Evolutionary conservation across 1,140 invertebrate species (phyloP).

Genomic region (Helicoverpa zea): DNA sequence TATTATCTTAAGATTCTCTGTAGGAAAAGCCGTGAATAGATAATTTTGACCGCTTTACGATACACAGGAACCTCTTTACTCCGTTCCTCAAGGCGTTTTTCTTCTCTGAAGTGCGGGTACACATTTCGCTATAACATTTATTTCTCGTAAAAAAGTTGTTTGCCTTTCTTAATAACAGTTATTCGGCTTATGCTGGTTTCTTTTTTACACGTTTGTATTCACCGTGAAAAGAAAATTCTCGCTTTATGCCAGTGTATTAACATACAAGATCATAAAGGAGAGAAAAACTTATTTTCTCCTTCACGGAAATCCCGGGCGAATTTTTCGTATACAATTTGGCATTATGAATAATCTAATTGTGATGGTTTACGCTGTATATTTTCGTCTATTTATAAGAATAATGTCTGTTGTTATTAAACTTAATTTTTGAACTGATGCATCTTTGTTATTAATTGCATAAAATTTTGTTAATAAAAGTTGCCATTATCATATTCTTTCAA

Average conservation of each 20-base stretch:
- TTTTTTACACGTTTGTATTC: slow-evolving; percentile 44
- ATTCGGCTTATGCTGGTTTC: slow-evolving; percentile 42
- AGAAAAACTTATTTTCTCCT: slow-evolving; percentile 19
- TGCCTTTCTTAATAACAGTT: slow-evolving; percentile 48
- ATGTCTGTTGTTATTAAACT: too few relatives aligned
- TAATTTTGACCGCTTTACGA: slow-evolving; percentile 44
- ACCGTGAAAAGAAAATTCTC: slow-evolving; percentile 34
- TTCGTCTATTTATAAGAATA: neutral
- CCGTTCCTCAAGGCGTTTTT: slow-evolving; percentile 37
- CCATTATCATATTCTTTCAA: too few relatives aligned
- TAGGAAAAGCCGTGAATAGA: slow-evolving; percentile 27
- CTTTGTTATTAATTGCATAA: too few relatives aligned
- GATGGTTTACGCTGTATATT: slow-evolving; percentile 2
- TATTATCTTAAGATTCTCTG: slow-evolving; percentile 2
- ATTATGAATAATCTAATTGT: slow-evolving; percentile 36
- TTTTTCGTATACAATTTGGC: slow-evolving; percentile 12
- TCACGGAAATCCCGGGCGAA: slow-evolving; percentile 7
- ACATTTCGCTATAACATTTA: slow-evolving; percentile 47
- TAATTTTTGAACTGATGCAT: too few relatives aligned
- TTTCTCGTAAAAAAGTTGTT: slow-evolving; percentile 50
- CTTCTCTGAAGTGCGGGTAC: slow-evolving; percentile 7
- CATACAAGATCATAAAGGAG: slow-evolving; percentile 37
- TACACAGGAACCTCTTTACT: slow-evolving; percentile 39
- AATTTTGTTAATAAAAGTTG: too few relatives aligned
- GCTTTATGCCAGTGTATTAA: slow-evolving; percentile 41